Percentiles rank a stretch among this genome's conserved stretches.
phyloP scores from a whole-genome alignment of 2,113 vertebrate genomes.

The Pithys albifrons region DNA sequence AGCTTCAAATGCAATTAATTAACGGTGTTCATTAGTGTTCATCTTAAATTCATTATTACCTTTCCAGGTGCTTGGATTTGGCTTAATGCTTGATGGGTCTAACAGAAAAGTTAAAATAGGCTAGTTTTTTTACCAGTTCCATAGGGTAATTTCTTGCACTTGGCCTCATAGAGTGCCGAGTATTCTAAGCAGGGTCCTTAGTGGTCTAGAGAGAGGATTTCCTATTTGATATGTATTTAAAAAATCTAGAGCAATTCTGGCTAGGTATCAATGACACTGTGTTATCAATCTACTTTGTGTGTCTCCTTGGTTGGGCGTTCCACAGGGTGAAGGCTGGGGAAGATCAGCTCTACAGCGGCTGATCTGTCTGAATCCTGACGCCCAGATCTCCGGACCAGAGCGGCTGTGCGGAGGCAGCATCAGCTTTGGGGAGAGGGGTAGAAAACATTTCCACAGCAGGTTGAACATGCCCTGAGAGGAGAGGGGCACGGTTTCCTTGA shows the following conservation, averaged over 20 bases:
- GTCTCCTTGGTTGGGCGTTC: not conserved
- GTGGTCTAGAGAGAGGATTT: not conserved
- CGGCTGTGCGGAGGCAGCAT: not conserved
- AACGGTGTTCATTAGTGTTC: not conserved
- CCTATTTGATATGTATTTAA: not conserved
- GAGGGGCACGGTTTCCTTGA: not conserved
- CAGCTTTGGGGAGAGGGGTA: not conserved
- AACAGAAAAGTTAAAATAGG: not conserved
- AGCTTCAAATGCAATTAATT: not conserved
- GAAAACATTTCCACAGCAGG: not conserved
- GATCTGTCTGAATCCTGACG: not conserved
- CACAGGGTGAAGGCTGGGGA: not conserved
- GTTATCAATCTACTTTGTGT: accelerated
- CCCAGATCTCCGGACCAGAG: not conserved
- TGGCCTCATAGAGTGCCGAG: not conserved
- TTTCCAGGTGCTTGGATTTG: not conserved
- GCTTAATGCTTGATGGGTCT: not conserved
- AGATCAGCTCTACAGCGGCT: not conserved
- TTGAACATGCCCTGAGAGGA: not conserved
- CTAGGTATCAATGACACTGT: no score
- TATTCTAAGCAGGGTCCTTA: not conserved
- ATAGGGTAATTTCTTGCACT: not conserved
- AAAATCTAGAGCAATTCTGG: not conserved
- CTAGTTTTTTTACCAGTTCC: not conserved
- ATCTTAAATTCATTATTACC: not conserved